Evolutionary conservation across 2,797 vertebrate species (phyloP).

Genomic region (Xyrichtys novacula): DNA sequence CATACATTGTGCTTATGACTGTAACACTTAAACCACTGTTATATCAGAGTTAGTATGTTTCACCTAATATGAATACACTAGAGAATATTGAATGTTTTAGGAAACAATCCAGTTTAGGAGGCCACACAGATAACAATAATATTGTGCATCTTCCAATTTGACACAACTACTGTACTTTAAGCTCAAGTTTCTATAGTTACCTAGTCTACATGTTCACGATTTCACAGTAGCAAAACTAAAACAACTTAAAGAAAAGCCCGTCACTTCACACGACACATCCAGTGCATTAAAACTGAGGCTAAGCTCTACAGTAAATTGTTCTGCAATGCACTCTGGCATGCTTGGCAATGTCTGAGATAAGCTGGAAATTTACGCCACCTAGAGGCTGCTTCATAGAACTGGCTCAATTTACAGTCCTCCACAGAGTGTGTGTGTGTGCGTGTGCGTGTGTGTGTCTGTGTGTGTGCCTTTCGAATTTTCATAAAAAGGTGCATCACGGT

Average conservation of each 20-base stretch:
- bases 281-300: constrained; percentile 23
- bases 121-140: constrained; percentile 13
- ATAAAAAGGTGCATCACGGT: background rate
- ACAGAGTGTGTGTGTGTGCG: no score
- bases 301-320: constrained; percentile 15
- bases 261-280: constrained; percentile 40
- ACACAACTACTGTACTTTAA: constrained; percentile 19
- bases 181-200: constrained; percentile 11
- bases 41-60: constrained; percentile 4
- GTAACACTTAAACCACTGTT: constrained; percentile 26
- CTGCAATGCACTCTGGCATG: constrained; percentile 22
- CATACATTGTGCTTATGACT: constrained; percentile 58
- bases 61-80: background rate
- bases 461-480: constrained; percentile 8
- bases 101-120: constrained; percentile 36
- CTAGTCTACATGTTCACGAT: background rate
- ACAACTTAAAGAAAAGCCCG: constrained; percentile 35
- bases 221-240: constrained; percentile 55
- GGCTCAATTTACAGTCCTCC: background rate
- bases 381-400: constrained; percentile 35
- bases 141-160: constrained; percentile 37
- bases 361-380: constrained; percentile 45
- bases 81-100: background rate
- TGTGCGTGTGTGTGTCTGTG: no score
- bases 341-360: constrained; percentile 49